These are phyloP conservation scores for Achatina immaculata DNA, from an alignment of 1,140 invertebrate genomes.

Conservation along the genomic window DNA sequence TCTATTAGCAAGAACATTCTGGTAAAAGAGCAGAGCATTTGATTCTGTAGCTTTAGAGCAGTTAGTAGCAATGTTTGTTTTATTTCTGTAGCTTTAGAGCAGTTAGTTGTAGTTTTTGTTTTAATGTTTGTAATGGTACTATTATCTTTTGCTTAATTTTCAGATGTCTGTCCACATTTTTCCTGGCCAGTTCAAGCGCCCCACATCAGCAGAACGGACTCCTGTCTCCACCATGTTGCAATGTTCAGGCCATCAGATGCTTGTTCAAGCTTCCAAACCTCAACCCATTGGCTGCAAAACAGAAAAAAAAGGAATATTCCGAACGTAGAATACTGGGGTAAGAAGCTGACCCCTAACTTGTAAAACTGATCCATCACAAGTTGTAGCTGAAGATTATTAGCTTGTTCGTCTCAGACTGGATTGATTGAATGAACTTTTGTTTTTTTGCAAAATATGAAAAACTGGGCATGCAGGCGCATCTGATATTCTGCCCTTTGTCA, in stretches of 20 bases:
- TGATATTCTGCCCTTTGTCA: background rate
- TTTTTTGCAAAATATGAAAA: background rate
- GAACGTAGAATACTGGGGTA: conserved; percentile 57
- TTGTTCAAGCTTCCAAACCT: conserved; percentile 50
- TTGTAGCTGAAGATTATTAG: background rate
- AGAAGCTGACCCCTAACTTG: background rate
- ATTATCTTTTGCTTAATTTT: background rate
- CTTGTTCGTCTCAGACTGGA: background rate
- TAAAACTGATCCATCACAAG: background rate
- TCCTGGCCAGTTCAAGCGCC: background rate
- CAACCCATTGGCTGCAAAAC: conserved; percentile 28
- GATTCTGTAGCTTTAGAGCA: too few species aligned
- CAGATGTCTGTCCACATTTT: background rate
- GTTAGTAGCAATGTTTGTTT: too few species aligned
- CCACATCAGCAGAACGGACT: background rate
- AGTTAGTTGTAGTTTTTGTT: too few species aligned
- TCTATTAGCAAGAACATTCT: too few species aligned
- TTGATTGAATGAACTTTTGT: background rate
- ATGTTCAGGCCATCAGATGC: conserved; percentile 24
- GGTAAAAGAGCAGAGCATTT: too few species aligned
- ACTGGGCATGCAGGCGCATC: too few species aligned
- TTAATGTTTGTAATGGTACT: too few species aligned
- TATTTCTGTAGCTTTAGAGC: too few species aligned
- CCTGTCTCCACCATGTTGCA: background rate
- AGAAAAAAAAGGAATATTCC: conserved; percentile 59